Conservation (phyloP, 2,797 vertebrate species). For the Tragopan temminckii region DNA sequence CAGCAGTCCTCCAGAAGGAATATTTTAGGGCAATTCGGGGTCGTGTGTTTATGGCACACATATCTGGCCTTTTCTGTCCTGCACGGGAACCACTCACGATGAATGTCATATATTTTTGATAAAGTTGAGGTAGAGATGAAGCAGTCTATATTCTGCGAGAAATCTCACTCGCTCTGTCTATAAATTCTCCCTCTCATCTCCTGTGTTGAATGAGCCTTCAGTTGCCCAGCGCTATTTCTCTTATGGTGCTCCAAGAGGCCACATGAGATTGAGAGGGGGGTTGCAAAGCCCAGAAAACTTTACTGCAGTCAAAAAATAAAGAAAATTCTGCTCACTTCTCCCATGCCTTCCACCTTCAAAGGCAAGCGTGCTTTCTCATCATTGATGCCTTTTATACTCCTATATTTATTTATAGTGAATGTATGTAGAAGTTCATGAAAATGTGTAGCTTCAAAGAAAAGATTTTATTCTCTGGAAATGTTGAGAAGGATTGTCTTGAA, state of each 20-base stretch:
- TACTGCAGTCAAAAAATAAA: conserved; percentile 29
- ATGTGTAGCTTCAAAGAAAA: neutral
- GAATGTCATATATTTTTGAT: conserved; percentile 17
- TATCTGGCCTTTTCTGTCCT: neutral
- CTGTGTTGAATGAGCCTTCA: conserved; percentile 49
- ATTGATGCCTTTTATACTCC: conserved; percentile 9
- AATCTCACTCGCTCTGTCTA: conserved; percentile 14
- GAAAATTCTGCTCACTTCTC: neutral
- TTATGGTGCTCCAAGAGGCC: conserved; percentile 57
- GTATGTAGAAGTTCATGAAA: neutral
- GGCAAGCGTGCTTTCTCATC: conserved; percentile 20
- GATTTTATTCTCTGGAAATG: conserved; percentile 32
- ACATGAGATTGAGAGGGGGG: neutral
- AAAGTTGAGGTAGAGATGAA: conserved; percentile 45
- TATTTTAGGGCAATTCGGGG: neutral
- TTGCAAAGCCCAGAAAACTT: conserved; percentile 30
- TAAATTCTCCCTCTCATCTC: conserved; percentile 50
- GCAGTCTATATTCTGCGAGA: conserved; percentile 21
- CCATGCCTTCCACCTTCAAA: conserved; percentile 15
- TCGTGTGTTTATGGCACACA: neutral
- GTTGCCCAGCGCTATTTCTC: neutral
- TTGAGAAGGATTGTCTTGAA: neutral
- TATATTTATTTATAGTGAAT: conserved; percentile 2
- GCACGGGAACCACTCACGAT: neutral
- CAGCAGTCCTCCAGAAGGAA: neutral